A percentile compares a stretch with the other conserved stretches of the same genome.
Conservation (phyloP, 2,888 invertebrate genomes). For the Ophioninae sp. region DNA sequence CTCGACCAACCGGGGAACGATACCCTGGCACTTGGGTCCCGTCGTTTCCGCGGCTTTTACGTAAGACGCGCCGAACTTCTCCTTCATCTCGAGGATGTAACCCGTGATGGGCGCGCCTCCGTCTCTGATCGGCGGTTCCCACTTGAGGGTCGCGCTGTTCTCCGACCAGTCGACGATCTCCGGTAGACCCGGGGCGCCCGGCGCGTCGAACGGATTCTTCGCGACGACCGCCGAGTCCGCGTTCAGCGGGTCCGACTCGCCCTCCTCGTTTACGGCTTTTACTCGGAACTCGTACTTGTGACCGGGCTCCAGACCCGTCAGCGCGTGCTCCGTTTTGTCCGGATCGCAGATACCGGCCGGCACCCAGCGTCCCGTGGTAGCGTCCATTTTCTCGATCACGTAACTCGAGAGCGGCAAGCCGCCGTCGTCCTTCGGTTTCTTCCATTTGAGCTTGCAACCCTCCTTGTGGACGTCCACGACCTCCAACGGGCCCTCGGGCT, state of each 20-base stretch:
- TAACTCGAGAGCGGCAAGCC: slow-evolving; percentile 95
- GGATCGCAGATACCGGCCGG: slow-evolving; percentile 93
- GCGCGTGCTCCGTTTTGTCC: slow-evolving; percentile 90
- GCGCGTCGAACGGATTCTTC: slow-evolving; percentile 97
- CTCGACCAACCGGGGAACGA: slow-evolving; percentile 94
- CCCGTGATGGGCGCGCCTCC: slow-evolving; percentile 97
- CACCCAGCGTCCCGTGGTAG: slow-evolving; percentile 92
- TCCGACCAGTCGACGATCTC: slow-evolving; percentile 96
- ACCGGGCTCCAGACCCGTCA: slow-evolving; percentile 95
- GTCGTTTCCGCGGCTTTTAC: slow-evolving; percentile 92
- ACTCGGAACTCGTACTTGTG: slow-evolving; percentile 99
- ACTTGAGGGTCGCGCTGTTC: slow-evolving; percentile 93
- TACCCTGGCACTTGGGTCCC: slow-evolving; percentile 92
- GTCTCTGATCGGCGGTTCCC: slow-evolving; percentile 94
- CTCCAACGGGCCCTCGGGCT: slow-evolving; percentile 96
- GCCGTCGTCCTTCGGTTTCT: slow-evolving; percentile 97
- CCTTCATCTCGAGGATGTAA: slow-evolving; percentile 96
- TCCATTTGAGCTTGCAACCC: slow-evolving; percentile 96
- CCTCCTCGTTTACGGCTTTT: slow-evolving; percentile 97
- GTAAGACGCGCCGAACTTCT: slow-evolving; percentile 92
- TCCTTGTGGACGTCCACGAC: slow-evolving; percentile 95
- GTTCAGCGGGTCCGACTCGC: slow-evolving; percentile 97
- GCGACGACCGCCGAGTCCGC: slow-evolving; percentile 94
- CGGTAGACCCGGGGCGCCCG: slow-evolving; percentile 94
- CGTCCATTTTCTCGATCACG: slow-evolving; percentile 97